Conservation (phyloP, 2,888 invertebrate genomes). For the Palloptera scutellata region DNA sequence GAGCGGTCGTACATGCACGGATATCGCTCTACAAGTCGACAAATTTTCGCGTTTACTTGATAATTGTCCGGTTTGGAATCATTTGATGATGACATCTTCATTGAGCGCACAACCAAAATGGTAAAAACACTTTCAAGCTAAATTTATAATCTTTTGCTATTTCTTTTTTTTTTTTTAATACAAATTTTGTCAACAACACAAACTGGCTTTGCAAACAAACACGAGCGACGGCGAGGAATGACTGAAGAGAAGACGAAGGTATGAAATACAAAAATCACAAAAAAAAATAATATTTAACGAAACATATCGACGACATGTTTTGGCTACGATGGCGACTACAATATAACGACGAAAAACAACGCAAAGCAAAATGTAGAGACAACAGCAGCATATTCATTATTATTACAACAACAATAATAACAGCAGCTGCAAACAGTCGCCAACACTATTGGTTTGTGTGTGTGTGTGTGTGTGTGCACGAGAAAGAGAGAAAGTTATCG, state of each 20-base stretch:
- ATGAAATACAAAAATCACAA: constrained; percentile 27
- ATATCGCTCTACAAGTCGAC: constrained; percentile 52
- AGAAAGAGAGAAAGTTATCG: neutral
- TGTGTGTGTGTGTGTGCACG: neutral
- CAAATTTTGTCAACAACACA: constrained; percentile 31
- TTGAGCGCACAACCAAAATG: neutral
- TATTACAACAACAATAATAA: neutral
- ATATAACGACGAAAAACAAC: constrained; percentile 14
- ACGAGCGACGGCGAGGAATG: constrained; percentile 33
- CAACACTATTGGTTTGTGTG: too few relatives aligned
- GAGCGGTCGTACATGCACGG: constrained; percentile 60
- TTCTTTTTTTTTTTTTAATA: constrained; percentile 12
- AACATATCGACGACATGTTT: constrained; percentile 17
- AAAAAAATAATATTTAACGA: constrained; percentile 13
- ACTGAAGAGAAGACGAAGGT: constrained; percentile 34
- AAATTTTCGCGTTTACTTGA: constrained; percentile 54
- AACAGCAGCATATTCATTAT: neutral
- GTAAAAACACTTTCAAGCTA: neutral
- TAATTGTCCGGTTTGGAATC: constrained; percentile 51
- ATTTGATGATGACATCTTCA: constrained; percentile 25
- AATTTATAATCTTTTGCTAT: neutral
- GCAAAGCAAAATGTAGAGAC: neutral
- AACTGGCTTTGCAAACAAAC: neutral
- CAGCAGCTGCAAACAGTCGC: too few relatives aligned
- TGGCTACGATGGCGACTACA: constrained; percentile 8